Percentiles rank a stretch among this genome's conserved stretches.
These are phyloP conservation scores for Coregonus sp. DNA, from an alignment of 2,797 vertebrate species.

Conservation along the genomic window DNA sequence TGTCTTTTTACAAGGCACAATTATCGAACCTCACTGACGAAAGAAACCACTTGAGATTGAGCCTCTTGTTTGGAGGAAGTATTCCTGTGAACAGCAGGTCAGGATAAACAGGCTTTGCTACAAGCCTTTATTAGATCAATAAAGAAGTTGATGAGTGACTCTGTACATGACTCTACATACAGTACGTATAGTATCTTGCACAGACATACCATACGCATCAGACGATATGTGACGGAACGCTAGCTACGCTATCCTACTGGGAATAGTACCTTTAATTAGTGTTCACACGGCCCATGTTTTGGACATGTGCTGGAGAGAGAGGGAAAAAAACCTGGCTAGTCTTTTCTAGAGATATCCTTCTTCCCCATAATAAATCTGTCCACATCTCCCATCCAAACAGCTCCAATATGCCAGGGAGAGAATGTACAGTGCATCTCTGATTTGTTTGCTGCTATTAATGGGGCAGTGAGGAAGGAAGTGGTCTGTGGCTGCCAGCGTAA, in stretches of 20 bases:
- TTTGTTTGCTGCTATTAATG: constrained; percentile 77
- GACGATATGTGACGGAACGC: constrained; percentile 44
- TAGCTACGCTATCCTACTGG: constrained; percentile 32
- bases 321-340: constrained; percentile 46
- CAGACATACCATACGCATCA: constrained; percentile 31
- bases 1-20: background rate
- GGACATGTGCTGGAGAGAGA: constrained; percentile 13
- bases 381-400: constrained; percentile 52
- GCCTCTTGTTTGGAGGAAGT: constrained; percentile 1
- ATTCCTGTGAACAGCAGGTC: background rate
- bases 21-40: background rate
- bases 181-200: constrained; percentile 35
- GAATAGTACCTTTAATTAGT: constrained; percentile 58
- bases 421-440: constrained; percentile 60
- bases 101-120: background rate
- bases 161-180: constrained; percentile 18
- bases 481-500: constrained; percentile 68
- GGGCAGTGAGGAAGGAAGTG: constrained; percentile 65
- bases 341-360: constrained; percentile 49
- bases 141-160: constrained; percentile 18
- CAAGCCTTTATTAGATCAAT: background rate
- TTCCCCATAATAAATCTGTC: constrained; percentile 64
- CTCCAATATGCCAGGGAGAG: constrained; percentile 61
- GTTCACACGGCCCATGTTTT: constrained; percentile 48
- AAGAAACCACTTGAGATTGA: constrained; percentile 1